Evolutionary conservation across 2,888 invertebrate genomes (phyloP), one percentile per base, ranked within the genome.

Genomic region (Eilema griseolum): DNA sequence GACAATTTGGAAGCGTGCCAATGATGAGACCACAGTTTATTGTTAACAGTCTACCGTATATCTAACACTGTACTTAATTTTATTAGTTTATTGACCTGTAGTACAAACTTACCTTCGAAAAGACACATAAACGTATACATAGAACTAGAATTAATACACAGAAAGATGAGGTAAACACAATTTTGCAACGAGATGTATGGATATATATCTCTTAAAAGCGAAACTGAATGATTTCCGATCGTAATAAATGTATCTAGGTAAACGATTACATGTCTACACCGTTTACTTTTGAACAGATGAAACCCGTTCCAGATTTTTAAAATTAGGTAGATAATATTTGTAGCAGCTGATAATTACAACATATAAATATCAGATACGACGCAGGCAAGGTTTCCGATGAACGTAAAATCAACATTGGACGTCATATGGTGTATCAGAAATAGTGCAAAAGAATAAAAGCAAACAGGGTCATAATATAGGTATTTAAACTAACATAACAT

Each of bases 151-250:
- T 61, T 56, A 67, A 61, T 70, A 66, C 69, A 71, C 66, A 67
- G 57, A 37, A 57, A 72, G n/a, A 31, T 62, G 60, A 70, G 59
- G 61, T 57, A 70, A 66, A 60, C 26, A 66, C 14, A 57, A 31
- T 20, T 16, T 60, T 37, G 26, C 66, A n/a, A 60, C 41, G 41
- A 60, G 26, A 20, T 60, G 33, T 41, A n/a, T 26, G 2, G 71
- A 75, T 79, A 83, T 84, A 75, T 79, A 83, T 84, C 81, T 86
- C 84, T 89, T 88, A 84, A 81, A 87, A 86, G 84, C 83, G 75
- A 81, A 80, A 81, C 85, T 83, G 84, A 90, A 88, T 89, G 89
- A 91, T 93, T 92, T 90, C 90, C 90, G 89, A 89, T 86, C 76
- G 83, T 86, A 89, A 91, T 92, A 92, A 92, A 92, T 88, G 80